Evolutionary conservation across 1,140 invertebrate species (phyloP), one percentile per base, ranked within the genome.

Genomic region (Cephus cinctus): DNA sequence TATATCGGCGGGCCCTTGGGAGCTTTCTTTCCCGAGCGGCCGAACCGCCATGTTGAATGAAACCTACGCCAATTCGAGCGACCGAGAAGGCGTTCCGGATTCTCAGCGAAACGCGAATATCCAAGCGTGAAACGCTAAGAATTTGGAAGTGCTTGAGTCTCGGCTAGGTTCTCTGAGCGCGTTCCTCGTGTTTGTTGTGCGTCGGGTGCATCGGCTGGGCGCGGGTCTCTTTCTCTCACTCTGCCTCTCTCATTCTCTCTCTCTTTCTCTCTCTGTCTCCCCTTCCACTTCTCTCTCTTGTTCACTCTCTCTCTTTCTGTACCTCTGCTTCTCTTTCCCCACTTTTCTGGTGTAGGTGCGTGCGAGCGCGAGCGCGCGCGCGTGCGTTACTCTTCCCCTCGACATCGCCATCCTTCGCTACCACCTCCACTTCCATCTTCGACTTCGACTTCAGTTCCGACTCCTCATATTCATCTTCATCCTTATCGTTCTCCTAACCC

Each of bases 31-130:
- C 63, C 58, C 57, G 63, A 71, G 63, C 59, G 69, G 65, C 62
- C 61, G 62, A 60, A 73, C 75, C 75, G 75, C 75, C 75, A 77
- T 77, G 73, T 77, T 77, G 75, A 71, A 67, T 62, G 50, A 66
- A 67, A 68, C 64, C 63, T 64, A 66, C 61, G 62, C 59, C 56
- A 64, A 69, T 65, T 59, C 54, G 56, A 69, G 59, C 57, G 58
- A 47, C 47, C 55, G 56, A 52, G 47, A 53, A 65, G 58, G 39
- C 54, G 52, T 49, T 25, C 39, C 21, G 2, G 8, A 8, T 19
- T 19, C 11, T 11, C 15, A 5, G 9, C 8, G 15, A 5, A 5
- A 6, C 9, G 9, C 34, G 6, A 15, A 11, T 36, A 5, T 8
- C 15, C 15, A 11, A 6, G 5, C 15, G 9, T n/a, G 6, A 36